A percentile compares a stretch with the other conserved stretches of the same genome.
phyloP scores from a whole-genome alignment of 2,888 invertebrate genomes.

The Eurytoma adleriae region DNA sequence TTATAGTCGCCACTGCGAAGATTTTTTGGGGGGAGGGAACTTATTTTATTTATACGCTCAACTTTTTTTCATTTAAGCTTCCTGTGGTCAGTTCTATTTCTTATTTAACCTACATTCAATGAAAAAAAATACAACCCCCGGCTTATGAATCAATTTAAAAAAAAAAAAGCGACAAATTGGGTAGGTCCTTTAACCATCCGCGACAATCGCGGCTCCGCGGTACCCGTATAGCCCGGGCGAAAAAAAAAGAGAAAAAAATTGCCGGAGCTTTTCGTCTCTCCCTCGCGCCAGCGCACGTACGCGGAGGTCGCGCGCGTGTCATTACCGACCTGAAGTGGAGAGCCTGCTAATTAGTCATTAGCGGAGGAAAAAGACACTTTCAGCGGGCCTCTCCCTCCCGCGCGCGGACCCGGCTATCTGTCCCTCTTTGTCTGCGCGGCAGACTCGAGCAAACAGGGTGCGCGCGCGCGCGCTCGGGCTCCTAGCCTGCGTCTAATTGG shows the following conservation, averaged over 20 bases:
- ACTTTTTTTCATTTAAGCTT: not conserved
- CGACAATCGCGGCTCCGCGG: not conserved
- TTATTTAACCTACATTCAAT: not conserved
- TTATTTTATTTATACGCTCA: too few relatives aligned
- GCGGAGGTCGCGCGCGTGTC: constrained; percentile 65
- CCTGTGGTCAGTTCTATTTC: not conserved
- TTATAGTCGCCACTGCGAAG: too few relatives aligned
- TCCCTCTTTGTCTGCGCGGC: constrained; percentile 49
- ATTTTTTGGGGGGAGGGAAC: too few relatives aligned
- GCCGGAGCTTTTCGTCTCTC: constrained; percentile 8
- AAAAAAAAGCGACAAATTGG: not conserved
- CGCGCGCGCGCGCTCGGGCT: constrained; percentile 61
- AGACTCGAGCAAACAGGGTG: constrained; percentile 75
- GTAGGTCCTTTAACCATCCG: constrained; percentile 10
- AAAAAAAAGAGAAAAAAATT: not conserved
- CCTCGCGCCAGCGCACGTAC: constrained; percentile 6
- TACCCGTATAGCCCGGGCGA: not conserved
- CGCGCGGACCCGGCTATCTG: constrained; percentile 49
- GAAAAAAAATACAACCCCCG: too few relatives aligned
- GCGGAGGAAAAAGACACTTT: constrained; percentile 75
- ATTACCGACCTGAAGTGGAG: constrained; percentile 72
- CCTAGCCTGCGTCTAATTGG: constrained; percentile 75
- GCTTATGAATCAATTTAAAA: too few relatives aligned
- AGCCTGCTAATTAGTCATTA: constrained; percentile 76
- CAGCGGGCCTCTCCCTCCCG: constrained; percentile 61